Evolutionary conservation across 2,113 vertebrate genomes (phyloP), one percentile per base, ranked within the genome.

Genomic region (Crotalus horridus): DNA sequence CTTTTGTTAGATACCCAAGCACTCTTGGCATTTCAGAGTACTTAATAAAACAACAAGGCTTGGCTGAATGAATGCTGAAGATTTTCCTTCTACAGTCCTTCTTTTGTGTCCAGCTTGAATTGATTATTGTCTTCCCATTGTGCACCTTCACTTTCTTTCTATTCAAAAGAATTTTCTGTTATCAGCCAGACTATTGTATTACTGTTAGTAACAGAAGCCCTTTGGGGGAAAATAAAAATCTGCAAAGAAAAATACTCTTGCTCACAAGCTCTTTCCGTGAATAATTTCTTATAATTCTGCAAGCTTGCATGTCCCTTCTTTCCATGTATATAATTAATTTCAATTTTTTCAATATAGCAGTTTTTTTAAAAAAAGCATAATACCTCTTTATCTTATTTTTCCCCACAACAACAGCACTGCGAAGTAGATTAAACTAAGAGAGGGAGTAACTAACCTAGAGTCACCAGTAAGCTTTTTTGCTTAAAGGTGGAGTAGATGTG

Each of bases 111-210:
- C 89, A 55, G 92, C 92, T 94, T 95, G 92, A 97, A 97, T 95
- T 92, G 0, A 91, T 91, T 64, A 97, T 97, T 96, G 91, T 97
- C 96, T 97, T 97, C 95, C 90, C 94, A 94, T 96, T 94, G 94
- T 90, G 90, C 69, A 86, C 85, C 87, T 96, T 95, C 94, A 97
- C 95, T 97, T 97, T 97, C 97, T 97, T 97, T 97, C 97, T 96
- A 97, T 97, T 98, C 96, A 97, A 81, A n/a, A 74, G 89, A 94
- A 94, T 96, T 97, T 98, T 96, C 94, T 96, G 89, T 97, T 97
- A 97, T 96, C 96, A 97, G 97, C 95, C 95, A 95, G 93, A 95
- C 95, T 96, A 97, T 97, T 98, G 95, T 97, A 94, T 97, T 90
- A 95, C 95, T 93, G 2, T 26, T 89, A 94, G 91, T 89, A 96